phyloP scores from a whole-genome alignment of 2,797 vertebrate genomes.

The Rhinatrema bivittatum region DNA sequence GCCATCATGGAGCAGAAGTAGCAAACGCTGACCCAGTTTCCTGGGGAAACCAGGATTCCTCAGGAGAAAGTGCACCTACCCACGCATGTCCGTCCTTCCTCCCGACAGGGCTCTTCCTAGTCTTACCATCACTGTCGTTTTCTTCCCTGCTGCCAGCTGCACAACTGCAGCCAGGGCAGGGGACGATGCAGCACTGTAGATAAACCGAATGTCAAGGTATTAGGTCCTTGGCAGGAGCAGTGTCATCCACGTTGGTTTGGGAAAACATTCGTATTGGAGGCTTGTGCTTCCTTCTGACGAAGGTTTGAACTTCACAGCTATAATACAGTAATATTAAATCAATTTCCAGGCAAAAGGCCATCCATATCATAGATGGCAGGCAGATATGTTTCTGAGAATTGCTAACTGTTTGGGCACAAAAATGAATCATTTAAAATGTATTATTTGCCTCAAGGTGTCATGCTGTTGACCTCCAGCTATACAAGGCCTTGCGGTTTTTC shows the following conservation, averaged over 20 bases:
- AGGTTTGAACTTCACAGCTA: slow-evolving; percentile 13
- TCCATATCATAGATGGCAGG: background rate
- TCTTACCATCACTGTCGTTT: background rate
- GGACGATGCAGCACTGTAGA: background rate
- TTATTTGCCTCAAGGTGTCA: slow-evolving; percentile 9
- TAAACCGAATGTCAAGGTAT: slow-evolving; percentile 3
- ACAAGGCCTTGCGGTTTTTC: slow-evolving; percentile 4
- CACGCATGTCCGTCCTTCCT: background rate
- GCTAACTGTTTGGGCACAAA: slow-evolving; percentile 14
- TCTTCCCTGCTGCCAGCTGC: background rate
- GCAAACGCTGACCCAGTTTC: slow-evolving; percentile 1
- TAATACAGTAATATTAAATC: slow-evolving; percentile 6
- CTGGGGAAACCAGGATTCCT: background rate
- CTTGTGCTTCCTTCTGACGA: slow-evolving; percentile 3
- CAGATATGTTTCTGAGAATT: slow-evolving; percentile 8
- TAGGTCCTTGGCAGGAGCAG: slow-evolving; percentile 1
- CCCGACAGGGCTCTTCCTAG: background rate
- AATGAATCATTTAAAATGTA: slow-evolving; percentile 7
- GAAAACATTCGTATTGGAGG: slow-evolving; percentile 10
- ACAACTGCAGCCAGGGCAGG: background rate
- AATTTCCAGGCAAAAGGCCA: slow-evolving; percentile 16
- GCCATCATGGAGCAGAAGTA: too few species aligned
- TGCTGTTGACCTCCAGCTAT: slow-evolving; percentile 1
- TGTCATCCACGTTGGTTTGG: slow-evolving; percentile 4
- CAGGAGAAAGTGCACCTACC: background rate